These are phyloP conservation scores for Choristoneura fumiferana DNA, from an alignment of 1,140 invertebrate genomes.

Conservation along the genomic window DNA sequence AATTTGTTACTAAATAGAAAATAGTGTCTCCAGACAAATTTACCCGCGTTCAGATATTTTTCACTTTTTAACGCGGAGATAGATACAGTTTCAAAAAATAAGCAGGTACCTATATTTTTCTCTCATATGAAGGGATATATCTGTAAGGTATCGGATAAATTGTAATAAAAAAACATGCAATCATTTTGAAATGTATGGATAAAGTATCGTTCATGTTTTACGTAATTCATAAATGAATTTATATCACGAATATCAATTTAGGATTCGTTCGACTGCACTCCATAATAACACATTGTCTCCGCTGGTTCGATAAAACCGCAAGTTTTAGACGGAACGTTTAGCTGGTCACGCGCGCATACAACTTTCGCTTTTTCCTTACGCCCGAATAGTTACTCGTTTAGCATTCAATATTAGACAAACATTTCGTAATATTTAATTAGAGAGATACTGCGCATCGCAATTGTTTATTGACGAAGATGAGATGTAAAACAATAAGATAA, in stretches of 20 bases:
- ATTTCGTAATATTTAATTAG: conserved; percentile 33
- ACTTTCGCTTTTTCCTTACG: conserved; percentile 58
- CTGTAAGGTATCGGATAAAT: neutral
- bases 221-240: conserved; percentile 1
- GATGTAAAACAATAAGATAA: conserved; percentile 32
- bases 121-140: no score
- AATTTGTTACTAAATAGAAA: no score
- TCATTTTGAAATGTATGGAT: conserved; percentile 10
- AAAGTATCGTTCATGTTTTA: conserved; percentile 3
- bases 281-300: conserved; percentile 9
- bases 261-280: neutral
- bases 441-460: neutral
- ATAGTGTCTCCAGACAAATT: no score
- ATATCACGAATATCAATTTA: conserved; percentile 12
- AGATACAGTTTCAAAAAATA: neutral
- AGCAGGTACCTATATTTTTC: no score
- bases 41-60: neutral
- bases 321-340: conserved; percentile 39
- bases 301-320: conserved; percentile 31
- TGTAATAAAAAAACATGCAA: neutral
- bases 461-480: conserved; percentile 5
- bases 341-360: conserved; percentile 40
- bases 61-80: neutral
- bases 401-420: conserved; percentile 23
- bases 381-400: conserved; percentile 32